Evolutionary conservation across 2,888 invertebrate genomes (phyloP), one percentile per base, ranked within the genome.

Genomic region (Escarpia spicata): DNA sequence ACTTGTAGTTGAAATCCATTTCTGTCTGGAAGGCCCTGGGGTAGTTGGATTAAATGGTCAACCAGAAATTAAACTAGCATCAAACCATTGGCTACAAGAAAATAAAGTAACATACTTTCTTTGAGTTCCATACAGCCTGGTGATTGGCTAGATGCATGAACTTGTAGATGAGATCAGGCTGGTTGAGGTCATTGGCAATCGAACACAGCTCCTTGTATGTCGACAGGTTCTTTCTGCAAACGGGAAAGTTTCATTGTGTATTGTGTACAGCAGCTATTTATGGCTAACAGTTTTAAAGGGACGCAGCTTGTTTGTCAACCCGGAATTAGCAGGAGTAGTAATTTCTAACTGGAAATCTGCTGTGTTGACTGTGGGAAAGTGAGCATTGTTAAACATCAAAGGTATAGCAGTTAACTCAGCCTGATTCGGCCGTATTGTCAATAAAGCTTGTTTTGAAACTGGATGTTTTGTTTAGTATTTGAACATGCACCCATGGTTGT

Each of bases 91-190:
- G 43, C n/a, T 90, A 45, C 26, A 43, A 90, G 10, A 92, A 44
- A 45, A 31, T n/a, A 91, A 91, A 31, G 31, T 31, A 43, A 43
- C 91, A 91, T 26, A 97, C 98, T 97, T 98, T 98, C 96, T 98
- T 98, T 10, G 98, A 98, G 95, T 98, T 99, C 99, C 99, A 99
- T 92, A 98, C 97, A 1, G 98, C 98, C 96, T 99, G 98, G 96
- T 99, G 98, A 97, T 99, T 99, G 0, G 99, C 99, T 94, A 99
- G 97, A 96, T 99, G 98, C 98, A 99, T 98, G 96, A 99, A 99
- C 96, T 98, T 98, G 97, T 99, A 99, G 94, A 99, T 97, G 93
- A 99, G 97, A 96, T 99, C 99, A 0, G 99, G 99, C 96, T 99
- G 98, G 96, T 99, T 99, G 94, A 99, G 97, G 96, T 99, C 99